Base-by-base conservation (phyloP, 2,113 vertebrate genomes). In the Phaethornis superciliosus region DNA sequence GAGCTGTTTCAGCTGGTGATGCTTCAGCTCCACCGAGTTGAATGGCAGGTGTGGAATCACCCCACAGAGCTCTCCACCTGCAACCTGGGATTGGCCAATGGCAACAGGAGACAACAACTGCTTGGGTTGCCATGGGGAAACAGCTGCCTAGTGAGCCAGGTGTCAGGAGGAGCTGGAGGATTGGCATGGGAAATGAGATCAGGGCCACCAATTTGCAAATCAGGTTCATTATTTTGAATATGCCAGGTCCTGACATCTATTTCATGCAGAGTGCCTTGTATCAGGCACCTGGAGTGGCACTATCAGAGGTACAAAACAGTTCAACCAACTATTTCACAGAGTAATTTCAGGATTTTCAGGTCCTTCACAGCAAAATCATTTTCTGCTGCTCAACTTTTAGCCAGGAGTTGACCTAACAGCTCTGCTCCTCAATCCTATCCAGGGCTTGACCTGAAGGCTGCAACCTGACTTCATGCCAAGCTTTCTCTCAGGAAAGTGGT, bases 241-340 rank as follows among this genome's bases (percentile, higher is more conserved):
- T 10, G 23, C 16, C 1, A 8, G 11, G n/a, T 70, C 74, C 46
- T 46, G 68, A 23, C 35, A 70, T 10, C 13, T 15, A 20, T 6
- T 58, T 37, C 15, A 22, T 2, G 12, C 35, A 42, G 40, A 15
- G 11, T 37, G 37, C 18, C 18, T 20, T 12, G 37, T 18, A 23
- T 15, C 46, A 33, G 22, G 23, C 10, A 12, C 4, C 49, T 46
- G 37, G 7, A 35, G 35, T 52, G 52, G 77, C 18, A 27, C 15
- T 12, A 4, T 7, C n/a, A 30, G 17, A 2, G 17, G 2, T 7
- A 52, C 21, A 12, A 2, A 70, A 18, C 1, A 30, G 30, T 7
- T 80, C 26, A 22, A 71, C 0, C 1, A 83, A 46, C 11, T 21
- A 8, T 11, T 40, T 86, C 19, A 20, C 11, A 40, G 6, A 82